Evolutionary conservation across 1,140 invertebrate genomes (phyloP).

Genomic region (Micrasema longulum): DNA sequence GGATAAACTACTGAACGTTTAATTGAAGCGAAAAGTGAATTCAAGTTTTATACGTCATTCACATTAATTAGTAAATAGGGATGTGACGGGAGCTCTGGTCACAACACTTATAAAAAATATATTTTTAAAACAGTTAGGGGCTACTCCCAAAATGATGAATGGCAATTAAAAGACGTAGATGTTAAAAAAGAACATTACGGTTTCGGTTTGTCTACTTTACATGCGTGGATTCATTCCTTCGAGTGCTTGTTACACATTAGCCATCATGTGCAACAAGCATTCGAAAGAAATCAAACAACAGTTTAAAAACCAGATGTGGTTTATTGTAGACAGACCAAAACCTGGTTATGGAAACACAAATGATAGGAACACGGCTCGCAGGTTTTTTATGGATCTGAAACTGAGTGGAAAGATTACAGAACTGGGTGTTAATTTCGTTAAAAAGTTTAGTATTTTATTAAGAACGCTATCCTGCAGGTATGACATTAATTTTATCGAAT

Average conservation of each 20-base stretch:
- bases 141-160: slow-evolving; percentile 58
- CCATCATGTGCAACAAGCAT: slow-evolving; percentile 59
- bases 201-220: slow-evolving; percentile 58
- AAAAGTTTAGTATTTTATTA: slow-evolving; percentile 31
- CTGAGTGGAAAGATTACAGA: slow-evolving; percentile 55
- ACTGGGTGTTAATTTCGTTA: slow-evolving; percentile 52
- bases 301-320: slow-evolving; percentile 55
- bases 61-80: slow-evolving; percentile 4
- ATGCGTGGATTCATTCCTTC: slow-evolving; percentile 60
- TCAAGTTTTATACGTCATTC: slow-evolving; percentile 55
- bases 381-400: slow-evolving; percentile 58
- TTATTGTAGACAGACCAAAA: slow-evolving; percentile 59
- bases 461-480: slow-evolving; percentile 30
- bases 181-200: slow-evolving; percentile 49
- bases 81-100: slow-evolving; percentile 9
- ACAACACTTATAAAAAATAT: slow-evolving; percentile 14
- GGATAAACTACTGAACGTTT: slow-evolving; percentile 48
- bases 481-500: slow-evolving; percentile 21
- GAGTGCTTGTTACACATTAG: slow-evolving; percentile 58
- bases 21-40: slow-evolving; percentile 48
- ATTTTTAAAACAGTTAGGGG: slow-evolving; percentile 34
- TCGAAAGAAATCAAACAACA: slow-evolving; percentile 61
- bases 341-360: slow-evolving; percentile 60
- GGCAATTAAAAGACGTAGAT: slow-evolving; percentile 46
- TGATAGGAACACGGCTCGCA: slow-evolving; percentile 58